A percentile compares a stretch with the other conserved stretches of the same genome.
Evolutionary conservation across 2,113 vertebrate species (phyloP).

Genomic region (Limnothrissa miodon): DNA sequence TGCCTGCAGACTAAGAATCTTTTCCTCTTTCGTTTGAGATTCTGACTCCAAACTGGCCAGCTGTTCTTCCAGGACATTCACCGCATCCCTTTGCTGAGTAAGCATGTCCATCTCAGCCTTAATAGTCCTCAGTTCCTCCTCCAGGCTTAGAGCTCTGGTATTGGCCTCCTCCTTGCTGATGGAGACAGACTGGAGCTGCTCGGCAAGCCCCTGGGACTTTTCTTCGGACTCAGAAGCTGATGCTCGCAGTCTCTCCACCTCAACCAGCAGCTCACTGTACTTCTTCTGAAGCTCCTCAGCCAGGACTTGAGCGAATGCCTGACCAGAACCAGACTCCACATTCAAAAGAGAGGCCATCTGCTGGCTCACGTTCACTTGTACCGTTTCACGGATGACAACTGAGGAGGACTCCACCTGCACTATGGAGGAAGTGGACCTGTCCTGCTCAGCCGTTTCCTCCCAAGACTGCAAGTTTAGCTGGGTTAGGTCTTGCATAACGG

Average conservation of each 20-base stretch:
- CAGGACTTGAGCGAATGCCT: conserved; percentile 65
- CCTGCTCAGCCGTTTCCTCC: conserved; percentile 66
- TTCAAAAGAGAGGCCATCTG: conserved; percentile 48
- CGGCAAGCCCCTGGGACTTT: conserved; percentile 62
- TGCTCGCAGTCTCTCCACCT: conserved; percentile 73
- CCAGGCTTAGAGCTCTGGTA: conserved; percentile 47
- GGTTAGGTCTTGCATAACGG: conserved; percentile 60
- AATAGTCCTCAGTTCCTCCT: conserved; percentile 67
- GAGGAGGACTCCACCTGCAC: conserved; percentile 64
- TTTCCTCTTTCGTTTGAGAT: conserved; percentile 77
- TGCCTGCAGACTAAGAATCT: conserved; percentile 77
- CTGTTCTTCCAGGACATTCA: conserved; percentile 5
- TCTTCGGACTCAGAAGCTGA: conserved; percentile 68
- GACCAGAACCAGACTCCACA: conserved; percentile 31
- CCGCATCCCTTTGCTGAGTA: conserved; percentile 62
- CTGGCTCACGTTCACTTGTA: conserved; percentile 57
- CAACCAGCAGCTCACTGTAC: conserved; percentile 70
- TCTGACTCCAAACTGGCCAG: conserved; percentile 70
- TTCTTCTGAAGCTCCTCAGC: conserved; percentile 72
- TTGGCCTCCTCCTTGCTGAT: conserved; percentile 72
- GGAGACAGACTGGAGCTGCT: conserved; percentile 53
- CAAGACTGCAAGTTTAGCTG: conserved; percentile 66
- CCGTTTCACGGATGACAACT: conserved; percentile 63
- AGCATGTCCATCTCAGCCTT: conserved; percentile 61
- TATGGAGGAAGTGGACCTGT: conserved; percentile 52